These are phyloP conservation scores for Thinocorus orbignyianus DNA, from an alignment of 2,113 vertebrate genomes.

Conservation along the genomic window DNA sequence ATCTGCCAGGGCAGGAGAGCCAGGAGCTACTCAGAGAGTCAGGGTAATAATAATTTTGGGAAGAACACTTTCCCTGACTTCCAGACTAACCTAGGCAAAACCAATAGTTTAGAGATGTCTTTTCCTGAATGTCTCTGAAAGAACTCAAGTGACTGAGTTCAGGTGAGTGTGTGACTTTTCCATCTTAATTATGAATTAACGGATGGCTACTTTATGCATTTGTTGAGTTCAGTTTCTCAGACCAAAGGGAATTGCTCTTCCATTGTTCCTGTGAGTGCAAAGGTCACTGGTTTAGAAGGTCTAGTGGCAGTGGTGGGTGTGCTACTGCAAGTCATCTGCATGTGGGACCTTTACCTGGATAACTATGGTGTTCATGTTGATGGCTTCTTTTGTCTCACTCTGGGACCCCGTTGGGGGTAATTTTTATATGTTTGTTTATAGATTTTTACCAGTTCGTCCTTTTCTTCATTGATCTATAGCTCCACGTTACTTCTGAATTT, in stretches of 20 bases:
- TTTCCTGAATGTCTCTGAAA: not conserved
- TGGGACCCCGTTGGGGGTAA: not conserved
- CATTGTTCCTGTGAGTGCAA: not conserved
- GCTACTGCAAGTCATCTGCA: not conserved
- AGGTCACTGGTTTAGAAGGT: not conserved
- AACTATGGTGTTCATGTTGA: not conserved
- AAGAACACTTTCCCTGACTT: accelerated
- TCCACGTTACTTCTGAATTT: not conserved
- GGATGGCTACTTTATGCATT: not conserved
- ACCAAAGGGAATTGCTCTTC: not conserved
- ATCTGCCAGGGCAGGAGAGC: not conserved
- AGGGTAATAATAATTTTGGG: not conserved
- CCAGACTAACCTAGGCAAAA: not conserved
- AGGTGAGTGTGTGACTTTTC: not conserved
- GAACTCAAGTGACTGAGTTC: not conserved
- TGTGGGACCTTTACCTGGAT: not conserved
- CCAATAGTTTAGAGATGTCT: not conserved
- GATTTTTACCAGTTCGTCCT: not conserved
- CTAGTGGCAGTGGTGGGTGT: not conserved
- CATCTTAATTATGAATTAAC: not conserved
- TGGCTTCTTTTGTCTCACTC: not conserved
- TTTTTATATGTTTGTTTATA: not conserved
- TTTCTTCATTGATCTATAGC: not conserved
- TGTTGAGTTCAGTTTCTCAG: not conserved
- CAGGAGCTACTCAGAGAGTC: not conserved